These are phyloP conservation scores for Apogon talboti DNA, from an alignment of 2,797 vertebrate species.

Conservation along the genomic window DNA sequence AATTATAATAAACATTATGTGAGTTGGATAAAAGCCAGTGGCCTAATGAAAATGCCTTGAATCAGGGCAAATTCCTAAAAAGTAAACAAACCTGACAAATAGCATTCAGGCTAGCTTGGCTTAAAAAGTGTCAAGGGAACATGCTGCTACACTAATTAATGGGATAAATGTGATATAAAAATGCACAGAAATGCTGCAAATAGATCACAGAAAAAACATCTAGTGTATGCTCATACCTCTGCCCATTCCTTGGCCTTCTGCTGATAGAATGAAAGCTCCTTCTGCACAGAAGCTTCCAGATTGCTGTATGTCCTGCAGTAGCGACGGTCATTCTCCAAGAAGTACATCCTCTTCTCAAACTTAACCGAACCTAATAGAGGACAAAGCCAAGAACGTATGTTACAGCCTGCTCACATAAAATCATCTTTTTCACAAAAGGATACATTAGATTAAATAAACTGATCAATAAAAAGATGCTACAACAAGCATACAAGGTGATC, in stretches of 20 bases:
- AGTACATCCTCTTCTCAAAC: constrained; percentile 93
- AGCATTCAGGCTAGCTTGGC: too few relatives aligned
- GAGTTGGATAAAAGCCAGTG: too few relatives aligned
- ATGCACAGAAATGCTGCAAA: background rate
- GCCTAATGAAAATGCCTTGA: too few relatives aligned
- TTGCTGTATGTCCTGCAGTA: constrained; percentile 88
- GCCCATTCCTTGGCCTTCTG: constrained; percentile 97
- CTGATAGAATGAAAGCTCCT: constrained; percentile 92
- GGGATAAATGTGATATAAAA: background rate
- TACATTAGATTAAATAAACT: too few relatives aligned
- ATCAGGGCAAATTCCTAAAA: too few relatives aligned
- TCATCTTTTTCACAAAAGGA: too few relatives aligned
- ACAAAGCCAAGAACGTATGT: too few relatives aligned
- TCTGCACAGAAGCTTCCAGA: constrained; percentile 88
- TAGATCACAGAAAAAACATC: background rate
- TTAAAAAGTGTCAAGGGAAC: background rate
- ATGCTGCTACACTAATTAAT: background rate
- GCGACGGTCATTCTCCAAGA: constrained; percentile 93
- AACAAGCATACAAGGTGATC: too few relatives aligned
- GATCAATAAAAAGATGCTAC: too few relatives aligned
- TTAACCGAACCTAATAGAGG: constrained; percentile 76
- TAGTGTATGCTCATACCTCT: constrained; percentile 83
- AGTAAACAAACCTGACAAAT: too few relatives aligned
- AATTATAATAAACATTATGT: too few relatives aligned
- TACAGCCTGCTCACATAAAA: too few relatives aligned